These are phyloP conservation scores for Selenia dentaria DNA, from an alignment of 2,888 invertebrate genomes.

Conservation along the genomic window DNA sequence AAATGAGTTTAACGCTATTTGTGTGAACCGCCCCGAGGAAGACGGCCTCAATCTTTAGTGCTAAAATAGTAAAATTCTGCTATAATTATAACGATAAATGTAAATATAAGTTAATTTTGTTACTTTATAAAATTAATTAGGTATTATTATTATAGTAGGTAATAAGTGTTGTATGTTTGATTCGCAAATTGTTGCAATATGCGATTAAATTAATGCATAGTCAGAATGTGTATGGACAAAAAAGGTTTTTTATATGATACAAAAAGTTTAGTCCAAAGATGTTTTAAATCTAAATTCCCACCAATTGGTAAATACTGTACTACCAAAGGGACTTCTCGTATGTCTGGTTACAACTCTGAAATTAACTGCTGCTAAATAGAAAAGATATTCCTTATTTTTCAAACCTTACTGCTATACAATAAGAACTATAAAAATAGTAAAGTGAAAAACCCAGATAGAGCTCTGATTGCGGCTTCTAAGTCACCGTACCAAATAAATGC, in stretches of 20 bases:
- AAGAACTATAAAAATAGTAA: too few relatives aligned
- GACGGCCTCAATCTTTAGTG: slow-evolving; percentile 63
- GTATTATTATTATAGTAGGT: slow-evolving; percentile 81
- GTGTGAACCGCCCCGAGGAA: too few relatives aligned
- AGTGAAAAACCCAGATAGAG: too few relatives aligned
- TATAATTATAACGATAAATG: slow-evolving; percentile 80
- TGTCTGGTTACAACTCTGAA: slow-evolving; percentile 39
- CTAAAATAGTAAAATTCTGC: slow-evolving; percentile 80
- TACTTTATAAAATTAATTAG: slow-evolving; percentile 80
- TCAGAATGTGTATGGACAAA: slow-evolving; percentile 75
- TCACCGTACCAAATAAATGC: too few relatives aligned
- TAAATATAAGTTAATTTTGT: slow-evolving; percentile 85
- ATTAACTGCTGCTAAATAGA: slow-evolving; percentile 28
- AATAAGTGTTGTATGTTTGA: slow-evolving; percentile 84
- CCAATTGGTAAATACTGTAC: slow-evolving; percentile 71
- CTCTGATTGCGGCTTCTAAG: too few relatives aligned
- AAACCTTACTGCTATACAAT: slow-evolving; percentile 2
- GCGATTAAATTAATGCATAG: slow-evolving; percentile 78
- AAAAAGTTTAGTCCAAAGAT: slow-evolving; percentile 77
- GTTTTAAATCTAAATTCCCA: slow-evolving; percentile 73
- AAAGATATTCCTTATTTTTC: slow-evolving; percentile 9
- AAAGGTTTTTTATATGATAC: slow-evolving; percentile 60
- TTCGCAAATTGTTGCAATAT: slow-evolving; percentile 82
- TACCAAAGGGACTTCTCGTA: slow-evolving; percentile 64
- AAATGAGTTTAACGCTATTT: too few relatives aligned